Conservation (phyloP, 2,113 vertebrate species). For the Hiodon tergisus region DNA sequence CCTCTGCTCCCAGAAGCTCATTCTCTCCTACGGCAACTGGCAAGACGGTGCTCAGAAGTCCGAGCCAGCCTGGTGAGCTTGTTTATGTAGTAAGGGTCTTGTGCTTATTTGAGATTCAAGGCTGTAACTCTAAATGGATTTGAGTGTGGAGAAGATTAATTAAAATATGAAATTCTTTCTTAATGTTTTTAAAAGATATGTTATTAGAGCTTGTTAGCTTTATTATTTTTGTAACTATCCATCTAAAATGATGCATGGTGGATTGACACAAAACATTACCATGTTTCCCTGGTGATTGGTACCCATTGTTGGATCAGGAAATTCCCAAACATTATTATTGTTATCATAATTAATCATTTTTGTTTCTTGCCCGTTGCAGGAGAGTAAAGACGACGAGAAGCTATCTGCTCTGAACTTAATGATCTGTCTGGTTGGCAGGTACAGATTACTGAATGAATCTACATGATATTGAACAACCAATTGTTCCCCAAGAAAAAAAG, state of each 20-base stretch:
- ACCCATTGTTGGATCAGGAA: no score
- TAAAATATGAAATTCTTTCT: no score
- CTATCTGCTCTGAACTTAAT: conserved; percentile 87
- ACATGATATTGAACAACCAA: no score
- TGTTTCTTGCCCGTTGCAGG: conserved; percentile 57
- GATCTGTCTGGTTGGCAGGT: conserved; percentile 97
- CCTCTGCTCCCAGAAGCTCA: conserved; percentile 92
- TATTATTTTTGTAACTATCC: no score
- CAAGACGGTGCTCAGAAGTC: conserved; percentile 83
- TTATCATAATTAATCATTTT: not conserved
- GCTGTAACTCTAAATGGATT: no score
- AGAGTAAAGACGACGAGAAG: conserved; percentile 77
- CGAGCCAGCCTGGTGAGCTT: conserved; percentile 75
- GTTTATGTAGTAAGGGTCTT: not conserved
- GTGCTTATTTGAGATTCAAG: not conserved
- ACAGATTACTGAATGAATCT: conserved; percentile 23
- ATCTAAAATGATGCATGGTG: no score
- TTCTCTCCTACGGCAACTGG: conserved; percentile 89
- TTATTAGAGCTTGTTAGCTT: no score
- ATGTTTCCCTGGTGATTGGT: no score
- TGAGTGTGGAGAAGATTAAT: no score
- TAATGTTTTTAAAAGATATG: no score
- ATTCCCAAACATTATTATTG: not conserved
- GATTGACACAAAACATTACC: no score
- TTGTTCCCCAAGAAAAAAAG: not conserved